Percentiles rank a stretch among this genome's conserved stretches.
Evolutionary conservation across 2,113 vertebrate species (phyloP).

Genomic region (Heterocephalus glaber): DNA sequence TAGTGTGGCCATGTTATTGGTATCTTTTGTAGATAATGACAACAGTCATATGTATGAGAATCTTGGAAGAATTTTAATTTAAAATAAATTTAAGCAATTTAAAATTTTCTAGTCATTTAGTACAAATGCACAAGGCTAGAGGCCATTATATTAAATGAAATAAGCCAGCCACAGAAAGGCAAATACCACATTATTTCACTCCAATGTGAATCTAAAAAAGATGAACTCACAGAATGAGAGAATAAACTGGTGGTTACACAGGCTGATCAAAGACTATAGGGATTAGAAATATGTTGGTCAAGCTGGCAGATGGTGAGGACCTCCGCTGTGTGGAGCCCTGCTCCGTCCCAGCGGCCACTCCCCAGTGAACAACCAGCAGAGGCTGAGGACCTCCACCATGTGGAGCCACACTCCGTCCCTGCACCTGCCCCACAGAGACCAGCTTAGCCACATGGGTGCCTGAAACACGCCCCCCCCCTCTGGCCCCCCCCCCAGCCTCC

Average conservation of each 20-base stretch:
- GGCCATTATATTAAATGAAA: background rate
- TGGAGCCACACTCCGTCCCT: too few species aligned
- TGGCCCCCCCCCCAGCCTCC: too few species aligned
- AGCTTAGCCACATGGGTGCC: too few species aligned
- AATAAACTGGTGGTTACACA: background rate
- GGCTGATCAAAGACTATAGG: background rate
- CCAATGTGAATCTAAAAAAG: background rate
- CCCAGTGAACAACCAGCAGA: too few species aligned
- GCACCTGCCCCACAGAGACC: too few species aligned
- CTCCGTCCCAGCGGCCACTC: too few species aligned
- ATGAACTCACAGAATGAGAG: background rate
- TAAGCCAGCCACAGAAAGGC: background rate
- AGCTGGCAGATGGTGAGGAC: too few species aligned
- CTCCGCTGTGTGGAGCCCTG: too few species aligned
- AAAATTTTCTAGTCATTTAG: background rate
- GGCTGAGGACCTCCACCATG: too few species aligned
- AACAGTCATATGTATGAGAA: background rate
- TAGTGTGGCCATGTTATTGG: background rate
- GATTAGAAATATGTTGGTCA: background rate
- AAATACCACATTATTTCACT: background rate
- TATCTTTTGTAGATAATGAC: background rate
- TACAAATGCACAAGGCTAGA: background rate
- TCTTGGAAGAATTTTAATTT: constrained; percentile 21
- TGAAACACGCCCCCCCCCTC: too few species aligned
- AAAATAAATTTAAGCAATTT: background rate